phyloP scores from a whole-genome alignment of 2,888 invertebrate genomes.

The Calameuta pallipes region DNA sequence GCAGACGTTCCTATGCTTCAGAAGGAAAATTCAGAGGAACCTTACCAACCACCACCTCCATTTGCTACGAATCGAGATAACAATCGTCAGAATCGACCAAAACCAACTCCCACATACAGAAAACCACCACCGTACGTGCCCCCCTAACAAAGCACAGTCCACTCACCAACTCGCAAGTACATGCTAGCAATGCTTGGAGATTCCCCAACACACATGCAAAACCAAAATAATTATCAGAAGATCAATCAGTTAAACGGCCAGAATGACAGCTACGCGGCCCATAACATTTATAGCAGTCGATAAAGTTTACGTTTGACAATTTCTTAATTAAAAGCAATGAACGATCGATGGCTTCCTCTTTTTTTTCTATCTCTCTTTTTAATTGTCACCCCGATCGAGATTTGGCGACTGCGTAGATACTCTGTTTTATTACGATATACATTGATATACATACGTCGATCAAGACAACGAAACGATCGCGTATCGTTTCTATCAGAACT shows the following conservation, averaged over 20 bases:
- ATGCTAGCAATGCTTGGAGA: constrained; percentile 63
- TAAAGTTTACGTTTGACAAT: constrained; percentile 19
- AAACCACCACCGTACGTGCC: constrained; percentile 98
- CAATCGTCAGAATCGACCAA: constrained; percentile 80
- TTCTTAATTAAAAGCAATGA: neutral
- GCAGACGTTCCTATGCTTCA: constrained; percentile 66
- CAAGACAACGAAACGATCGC: neutral
- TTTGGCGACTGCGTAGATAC: neutral
- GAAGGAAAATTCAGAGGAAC: constrained; percentile 72
- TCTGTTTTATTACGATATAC: neutral
- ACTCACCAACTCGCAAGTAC: constrained; percentile 62
- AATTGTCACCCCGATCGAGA: neutral
- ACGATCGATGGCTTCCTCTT: neutral
- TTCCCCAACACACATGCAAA: constrained; percentile 57
- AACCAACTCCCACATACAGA: constrained; percentile 90
- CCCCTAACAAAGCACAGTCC: constrained; percentile 77
- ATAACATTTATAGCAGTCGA: constrained; percentile 39
- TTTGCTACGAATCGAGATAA: constrained; percentile 81
- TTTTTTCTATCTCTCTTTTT: neutral
- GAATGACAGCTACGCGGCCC: constrained; percentile 32
- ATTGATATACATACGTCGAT: neutral
- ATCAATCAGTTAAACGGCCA: constrained; percentile 25
- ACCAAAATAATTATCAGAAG: constrained; percentile 44
- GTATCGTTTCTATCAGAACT: neutral
- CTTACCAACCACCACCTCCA: constrained; percentile 92